Evolutionary conservation across 30 jellyfish, hydroid and myxozoan species (phyloP), one percentile per base, ranked within the genome.

Genomic region (Aurelia aurita complex sp. Pacific): DNA sequence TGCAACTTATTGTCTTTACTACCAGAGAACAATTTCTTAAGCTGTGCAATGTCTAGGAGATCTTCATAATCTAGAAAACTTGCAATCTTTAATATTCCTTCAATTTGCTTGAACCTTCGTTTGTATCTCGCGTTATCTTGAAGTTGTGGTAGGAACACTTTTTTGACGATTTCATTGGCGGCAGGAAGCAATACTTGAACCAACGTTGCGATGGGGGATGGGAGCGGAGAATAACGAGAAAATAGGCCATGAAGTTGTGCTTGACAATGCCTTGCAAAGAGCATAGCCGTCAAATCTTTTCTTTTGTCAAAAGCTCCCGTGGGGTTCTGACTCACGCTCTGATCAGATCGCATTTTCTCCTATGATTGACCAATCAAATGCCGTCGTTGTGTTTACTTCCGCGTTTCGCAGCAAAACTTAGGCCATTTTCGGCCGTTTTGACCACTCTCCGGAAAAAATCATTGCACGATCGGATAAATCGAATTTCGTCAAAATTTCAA

Each of bases 131-230:
- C 13, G 17, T 73, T 70, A 3, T 36, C 43, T 2, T 35, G 66
- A 12, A 52, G 60, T 46, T 60, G 67, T 7, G 87, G 87, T 32
- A 77, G 62, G 15, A 61, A 11, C 23, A 77, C 87, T 15, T 77
- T 18, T 32, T 23, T 61, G 13, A 46, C 42, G n/a, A 77, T 33
- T 62, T 77, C 87, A 63, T 61, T 53, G 8, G 74, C 54, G 14
- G 62, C 76, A 17, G 87, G 87, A 19, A 77, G 77, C 17, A 77
- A 2, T 65, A 34, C 54, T 9, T 77, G 87, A 43, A 77, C 33
- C 32, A 77, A 16, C 51, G 38, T 60, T 14, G 87, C 87, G 9
- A 77, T 4, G 16, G 87, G 77, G 43, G 87, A 77, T 77, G 87
- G 87, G 9, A 62, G 52, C 19, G 87, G 87, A 6, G 87, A 64